Evolutionary conservation across 2,113 vertebrate genomes (phyloP), one percentile per base, ranked within the genome.

Genomic region (Vulpes lagopus): DNA sequence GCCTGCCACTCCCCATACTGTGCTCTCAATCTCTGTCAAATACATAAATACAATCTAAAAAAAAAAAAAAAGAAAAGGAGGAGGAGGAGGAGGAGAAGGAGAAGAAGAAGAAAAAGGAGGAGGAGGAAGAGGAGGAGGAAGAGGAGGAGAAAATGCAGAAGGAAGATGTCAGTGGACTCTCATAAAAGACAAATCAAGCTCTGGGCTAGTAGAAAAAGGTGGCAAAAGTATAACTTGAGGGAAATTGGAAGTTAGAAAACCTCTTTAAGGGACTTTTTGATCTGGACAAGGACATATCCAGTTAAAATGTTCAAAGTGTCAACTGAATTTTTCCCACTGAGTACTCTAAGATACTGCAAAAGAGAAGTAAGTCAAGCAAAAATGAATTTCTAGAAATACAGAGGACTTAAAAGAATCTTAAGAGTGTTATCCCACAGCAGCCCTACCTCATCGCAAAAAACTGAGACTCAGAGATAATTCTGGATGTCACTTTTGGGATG

Each of bases 21-120:
- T 43, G 43, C 43, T 43, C 43, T 43, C 43, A 43, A 43, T 43
- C 7, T 43, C 43, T 43, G 43, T 43, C 43, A 43, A 43, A 43
- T 43, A 43, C 43, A 43, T 43, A 7, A 43, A 43, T 43, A 43
- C 43, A 43, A 43, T 43, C 43, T 43, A 7, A 43, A 43, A 43
- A 43, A 43, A 43, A 43, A 43, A 43, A 43, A 35, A 43, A 43
- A 43, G 5, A 43, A 6, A 6, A 43, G 1, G 1, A 43, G 43
- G 43, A 43, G 43, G 43, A 7, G 43, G 43, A 43, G 43, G 6
- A 43, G 38, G 38, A 43, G 38, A 5, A 43, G 38, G 1, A 43
- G 43, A 0, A 43, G 43, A 1, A 43, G 43, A 43, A 43, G 43
- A 1, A 43, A 7, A 7, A 43, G 43, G 1, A 43, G 43, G 1